Conservation (phyloP, 2,888 invertebrate species). For the Venusia cambrica region DNA sequence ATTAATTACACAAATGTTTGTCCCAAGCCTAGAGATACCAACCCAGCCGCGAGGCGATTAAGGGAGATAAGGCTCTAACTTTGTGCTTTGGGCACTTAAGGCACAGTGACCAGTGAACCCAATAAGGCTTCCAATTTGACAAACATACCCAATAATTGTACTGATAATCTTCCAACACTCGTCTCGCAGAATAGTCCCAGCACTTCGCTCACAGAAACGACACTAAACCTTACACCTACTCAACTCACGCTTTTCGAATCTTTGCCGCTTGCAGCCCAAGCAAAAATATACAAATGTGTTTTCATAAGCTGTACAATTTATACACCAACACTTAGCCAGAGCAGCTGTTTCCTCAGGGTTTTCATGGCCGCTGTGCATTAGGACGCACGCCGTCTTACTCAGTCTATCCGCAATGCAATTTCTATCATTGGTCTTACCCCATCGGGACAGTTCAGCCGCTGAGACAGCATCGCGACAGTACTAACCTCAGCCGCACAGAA, state of each 20-base stretch:
- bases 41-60: too few relatives aligned
- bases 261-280: constrained; percentile 59
- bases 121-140: too few relatives aligned
- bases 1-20: too few relatives aligned
- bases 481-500: constrained; percentile 16
- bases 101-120: too few relatives aligned
- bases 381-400: constrained; percentile 41
- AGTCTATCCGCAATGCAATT: constrained; percentile 58
- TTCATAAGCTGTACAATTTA: constrained; percentile 74
- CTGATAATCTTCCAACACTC: too few relatives aligned
- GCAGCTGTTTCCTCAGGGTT: constrained; percentile 21
- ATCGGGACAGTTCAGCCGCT: constrained; percentile 20
- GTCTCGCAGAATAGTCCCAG: constrained; percentile 7
- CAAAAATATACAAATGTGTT: constrained; percentile 76
- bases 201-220: constrained; percentile 36
- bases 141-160: too few relatives aligned
- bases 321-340: constrained; percentile 57
- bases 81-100: too few relatives aligned
- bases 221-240: constrained; percentile 55
- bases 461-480: constrained; percentile 23
- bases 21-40: too few relatives aligned
- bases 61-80: too few relatives aligned
- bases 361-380: constrained; percentile 28
- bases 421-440: constrained; percentile 31
- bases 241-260: constrained; percentile 57